These are phyloP conservation scores for Pempheris klunzingeri DNA, from an alignment of 2,797 vertebrate genomes.

Conservation along the genomic window DNA sequence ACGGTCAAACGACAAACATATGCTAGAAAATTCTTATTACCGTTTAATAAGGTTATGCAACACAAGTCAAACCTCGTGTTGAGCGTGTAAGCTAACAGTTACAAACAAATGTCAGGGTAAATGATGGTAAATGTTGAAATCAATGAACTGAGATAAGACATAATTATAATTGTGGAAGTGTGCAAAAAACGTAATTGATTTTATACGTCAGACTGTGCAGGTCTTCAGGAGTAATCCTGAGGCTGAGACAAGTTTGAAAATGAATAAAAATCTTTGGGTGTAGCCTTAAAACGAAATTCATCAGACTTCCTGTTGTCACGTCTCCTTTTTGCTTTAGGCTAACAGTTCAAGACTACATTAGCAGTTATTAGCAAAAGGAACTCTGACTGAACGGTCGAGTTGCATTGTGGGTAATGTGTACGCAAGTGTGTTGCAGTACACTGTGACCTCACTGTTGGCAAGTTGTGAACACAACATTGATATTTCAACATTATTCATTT, in stretches of 20 bases:
- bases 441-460: no score
- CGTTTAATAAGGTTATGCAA: slow-evolving; percentile 26
- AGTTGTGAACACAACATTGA: no score
- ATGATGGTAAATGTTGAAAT: not conserved
- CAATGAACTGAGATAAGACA: not conserved
- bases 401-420: not conserved
- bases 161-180: not conserved
- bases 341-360: not conserved
- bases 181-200: not conserved
- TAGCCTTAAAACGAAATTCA: not conserved
- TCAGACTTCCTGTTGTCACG: not conserved
- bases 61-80: not conserved
- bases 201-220: not conserved
- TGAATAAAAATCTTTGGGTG: not conserved
- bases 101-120: not conserved
- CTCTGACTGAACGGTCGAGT: not conserved
- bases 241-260: not conserved
- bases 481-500: no score
- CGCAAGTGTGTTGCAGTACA: no score
- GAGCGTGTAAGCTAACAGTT: slow-evolving; percentile 8
- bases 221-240: not conserved
- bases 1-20: slow-evolving; percentile 3
- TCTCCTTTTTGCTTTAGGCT: not conserved
- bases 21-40: slow-evolving; percentile 22
- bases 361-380: no score